Evolutionary conservation across 2,888 invertebrate genomes (phyloP), one percentile per base, ranked within the genome.

Genomic region (Laspeyria flexula): DNA sequence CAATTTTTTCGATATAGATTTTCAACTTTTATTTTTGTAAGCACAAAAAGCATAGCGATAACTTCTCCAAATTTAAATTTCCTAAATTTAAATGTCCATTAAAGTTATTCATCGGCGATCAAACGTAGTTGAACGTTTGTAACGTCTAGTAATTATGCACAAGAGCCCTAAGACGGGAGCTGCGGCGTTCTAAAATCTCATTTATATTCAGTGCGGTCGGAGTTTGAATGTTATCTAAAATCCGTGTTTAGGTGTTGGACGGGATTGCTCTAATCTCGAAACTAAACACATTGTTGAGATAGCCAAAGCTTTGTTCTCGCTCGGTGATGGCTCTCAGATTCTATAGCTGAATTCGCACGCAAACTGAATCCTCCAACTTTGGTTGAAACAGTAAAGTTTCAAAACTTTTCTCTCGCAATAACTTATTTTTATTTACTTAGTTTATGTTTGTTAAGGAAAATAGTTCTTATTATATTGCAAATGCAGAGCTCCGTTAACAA

Each of bases 161-260:
- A 62, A 83, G 83, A 83, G 81, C 81, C 78, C 79, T 85, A 85
- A 88, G 89, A 88, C 81, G 85, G 77, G 79, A 72, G 73, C 73
- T 77, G 80, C 61, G 79, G 79, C 77, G 81, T 81, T 83, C 90
- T 87, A 88, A 90, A 90, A 85, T 90, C 89, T 88, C 89, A 90
- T 92, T 90, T 91, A 90, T 89, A 92, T 92, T 90, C 91, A 90
- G 86, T 83, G 87, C 85, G 89, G 88, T 88, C 73, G 80, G 83
- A 88, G 90, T 91, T 90, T 90, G 87, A 90, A 92, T 90, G 90
- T 89, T 91, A 92, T 91, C 91, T 90, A 83, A 90, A 91, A 91
- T 91, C 91, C 89, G 88, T 89, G 90, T 91, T 91, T 91, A 91
- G 91, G 90, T 92, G 92, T 90, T 85, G 88, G 84, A 76, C 83